phyloP scores from a whole-genome alignment of 2,797 vertebrate species.

The Eremophila alpestris region DNA sequence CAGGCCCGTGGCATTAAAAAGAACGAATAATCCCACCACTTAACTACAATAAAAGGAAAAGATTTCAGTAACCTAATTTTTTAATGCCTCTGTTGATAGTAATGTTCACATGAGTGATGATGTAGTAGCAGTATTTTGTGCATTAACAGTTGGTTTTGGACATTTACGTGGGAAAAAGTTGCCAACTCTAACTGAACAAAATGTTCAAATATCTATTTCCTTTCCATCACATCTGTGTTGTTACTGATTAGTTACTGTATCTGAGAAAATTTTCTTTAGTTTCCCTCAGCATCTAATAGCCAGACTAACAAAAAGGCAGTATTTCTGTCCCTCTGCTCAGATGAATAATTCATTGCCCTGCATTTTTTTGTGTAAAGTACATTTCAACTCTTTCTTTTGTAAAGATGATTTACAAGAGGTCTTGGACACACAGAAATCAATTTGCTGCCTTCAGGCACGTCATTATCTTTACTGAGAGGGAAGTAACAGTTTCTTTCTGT shows the following conservation, averaged over 20 bases:
- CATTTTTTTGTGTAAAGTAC: not conserved
- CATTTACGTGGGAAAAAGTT: not conserved
- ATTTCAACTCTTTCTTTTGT: slow-evolving; percentile 20
- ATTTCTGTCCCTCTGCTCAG: slow-evolving; percentile 6
- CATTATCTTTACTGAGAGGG: not conserved
- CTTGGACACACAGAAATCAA: not conserved
- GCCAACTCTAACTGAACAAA: not conserved
- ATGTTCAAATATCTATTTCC: not conserved
- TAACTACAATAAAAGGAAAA: not conserved
- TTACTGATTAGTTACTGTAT: not conserved
- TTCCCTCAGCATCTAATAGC: not conserved
- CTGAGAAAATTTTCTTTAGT: slow-evolving; percentile 16
- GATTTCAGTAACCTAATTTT: not conserved
- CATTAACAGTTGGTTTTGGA: not conserved
- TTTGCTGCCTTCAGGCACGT: not conserved
- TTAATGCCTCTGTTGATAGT: not conserved
- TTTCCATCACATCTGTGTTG: not conserved
- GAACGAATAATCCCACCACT: not conserved
- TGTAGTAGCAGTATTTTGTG: not conserved
- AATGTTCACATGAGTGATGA: not conserved
- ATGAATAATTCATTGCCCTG: slow-evolving; percentile 66
- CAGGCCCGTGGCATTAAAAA: not conserved
- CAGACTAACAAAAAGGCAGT: slow-evolving; percentile 32
- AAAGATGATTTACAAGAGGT: not conserved
- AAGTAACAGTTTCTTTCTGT: not conserved